Percentiles rank a stretch among this genome's conserved stretches.
phyloP scores from a whole-genome alignment of 2,113 vertebrate species.

The Chitala chitala region DNA sequence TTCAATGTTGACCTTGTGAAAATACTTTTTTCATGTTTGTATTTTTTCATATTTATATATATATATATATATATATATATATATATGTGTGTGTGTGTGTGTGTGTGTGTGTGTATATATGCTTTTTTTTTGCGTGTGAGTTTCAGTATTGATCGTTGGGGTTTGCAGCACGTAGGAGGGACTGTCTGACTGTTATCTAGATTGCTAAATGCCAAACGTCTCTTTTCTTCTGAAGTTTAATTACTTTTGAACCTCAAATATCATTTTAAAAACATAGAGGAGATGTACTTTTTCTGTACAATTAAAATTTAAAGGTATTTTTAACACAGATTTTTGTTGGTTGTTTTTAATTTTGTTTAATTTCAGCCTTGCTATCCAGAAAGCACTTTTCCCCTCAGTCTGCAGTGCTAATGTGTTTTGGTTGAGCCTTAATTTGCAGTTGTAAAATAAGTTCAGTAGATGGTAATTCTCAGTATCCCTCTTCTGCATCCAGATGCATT shows the following conservation, averaged over 20 bases:
- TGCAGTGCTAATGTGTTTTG: neutral
- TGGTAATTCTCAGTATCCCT: neutral
- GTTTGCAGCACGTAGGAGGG: constrained; percentile 37
- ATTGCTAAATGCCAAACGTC: constrained; percentile 33
- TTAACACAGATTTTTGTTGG: neutral
- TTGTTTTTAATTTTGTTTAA: constrained; percentile 7
- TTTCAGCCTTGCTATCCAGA: neutral
- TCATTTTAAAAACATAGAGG: constrained; percentile 11
- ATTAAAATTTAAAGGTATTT: constrained; percentile 1
- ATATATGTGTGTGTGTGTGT: too few relatives aligned
- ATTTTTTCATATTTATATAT: too few relatives aligned
- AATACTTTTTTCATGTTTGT: too few relatives aligned
- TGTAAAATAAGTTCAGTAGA: neutral
- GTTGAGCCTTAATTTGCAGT: constrained; percentile 5
- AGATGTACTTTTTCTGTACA: neutral
- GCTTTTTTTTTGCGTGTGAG: constrained; percentile 48
- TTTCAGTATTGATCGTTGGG: constrained; percentile 64
- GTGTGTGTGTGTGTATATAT: constrained; percentile 3
- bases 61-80: too few relatives aligned
- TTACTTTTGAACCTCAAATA: neutral
- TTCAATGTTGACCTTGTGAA: too few relatives aligned
- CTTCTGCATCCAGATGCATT: neutral
- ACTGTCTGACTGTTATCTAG: constrained; percentile 32
- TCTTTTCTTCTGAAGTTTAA: constrained; percentile 11
- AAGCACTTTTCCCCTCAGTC: neutral